Conservation (phyloP, 2,888 invertebrate genomes). For the Nasonovia ribisnigri region DNA sequence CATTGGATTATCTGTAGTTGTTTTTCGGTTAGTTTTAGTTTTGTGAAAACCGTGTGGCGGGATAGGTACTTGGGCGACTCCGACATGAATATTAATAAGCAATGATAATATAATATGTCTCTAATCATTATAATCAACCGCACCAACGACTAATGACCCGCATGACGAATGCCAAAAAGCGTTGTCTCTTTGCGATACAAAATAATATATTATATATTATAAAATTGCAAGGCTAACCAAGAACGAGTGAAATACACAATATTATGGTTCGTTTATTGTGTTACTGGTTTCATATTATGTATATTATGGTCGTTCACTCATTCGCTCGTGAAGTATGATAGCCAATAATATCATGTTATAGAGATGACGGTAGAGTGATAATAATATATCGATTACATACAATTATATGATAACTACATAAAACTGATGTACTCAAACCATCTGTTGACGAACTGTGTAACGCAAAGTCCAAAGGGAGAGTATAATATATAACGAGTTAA, state of each 20-base stretch:
- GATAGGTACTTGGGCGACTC: background rate
- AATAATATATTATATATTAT: background rate
- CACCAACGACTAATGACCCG: background rate
- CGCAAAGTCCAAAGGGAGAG: background rate
- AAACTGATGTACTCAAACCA: background rate
- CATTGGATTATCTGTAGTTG: background rate
- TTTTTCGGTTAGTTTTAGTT: background rate
- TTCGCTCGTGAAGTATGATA: background rate
- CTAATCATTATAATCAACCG: conserved; percentile 14
- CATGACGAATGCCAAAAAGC: background rate
- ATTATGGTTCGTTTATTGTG: background rate
- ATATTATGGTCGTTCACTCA: background rate
- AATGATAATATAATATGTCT: background rate
- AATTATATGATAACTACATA: background rate
- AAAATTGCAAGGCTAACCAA: background rate
- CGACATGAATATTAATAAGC: background rate
- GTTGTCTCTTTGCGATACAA: background rate
- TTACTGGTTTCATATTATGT: background rate
- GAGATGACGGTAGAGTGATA: background rate
- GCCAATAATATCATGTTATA: background rate
- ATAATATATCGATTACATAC: background rate
- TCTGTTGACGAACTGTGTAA: background rate
- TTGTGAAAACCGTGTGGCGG: background rate
- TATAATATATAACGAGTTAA: background rate
- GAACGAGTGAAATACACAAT: background rate